Base-by-base conservation (phyloP, 1,140 invertebrate species). In the Drosophila nigromelanica region DNA sequence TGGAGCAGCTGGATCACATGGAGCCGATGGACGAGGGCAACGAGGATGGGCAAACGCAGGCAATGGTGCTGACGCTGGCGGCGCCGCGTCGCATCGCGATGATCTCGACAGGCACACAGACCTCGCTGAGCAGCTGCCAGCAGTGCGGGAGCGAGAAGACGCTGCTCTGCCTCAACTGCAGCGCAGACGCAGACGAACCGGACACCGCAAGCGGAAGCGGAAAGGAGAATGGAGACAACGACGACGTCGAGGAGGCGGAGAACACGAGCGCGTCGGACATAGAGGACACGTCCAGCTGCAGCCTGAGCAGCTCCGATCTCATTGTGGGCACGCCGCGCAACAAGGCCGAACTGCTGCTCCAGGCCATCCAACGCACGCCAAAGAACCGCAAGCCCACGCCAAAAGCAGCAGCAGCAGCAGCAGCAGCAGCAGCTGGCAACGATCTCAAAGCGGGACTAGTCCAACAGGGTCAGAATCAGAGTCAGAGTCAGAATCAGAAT, bases 321-420 rank as follows among this genome's bases (percentile, higher is more conserved):
- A 86, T 89, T 50, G 90, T 90, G 73, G 83, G 85, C 58, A 86
- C 87, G 35, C 91, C 91, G 15, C 76, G 89, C 42, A 91, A 83
- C 69, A 91, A 91, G 40, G 91, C 80, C 35, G 91, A 92, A 61
- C 51, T 91, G 24, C 73, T 92, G 33, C 73, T 92, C 0, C 91
- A 92, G 67, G 91, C 91, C 73, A 92, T 92, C 67, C 91, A 92
- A 61, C 80, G 91, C 5, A 92, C 91, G 58, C 91, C 91, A 73
- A 89, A 91, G 76, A 87, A 71, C 39, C 76, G 63, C 3, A 72
- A 66, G 60, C 58, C 60, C 10, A 78, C 45, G 42, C 40, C 40
- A n/a, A 72, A 69, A 64, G 51, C 67, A 40, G 35, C 51, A 47
- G 39, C 33, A 37, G 30, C 47, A 1, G 18, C 18, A 18, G 18